A percentile compares a stretch with the other conserved stretches of the same genome.
phyloP scores from a whole-genome alignment of 2,797 vertebrate genomes.

The Muscicapa comitata region DNA sequence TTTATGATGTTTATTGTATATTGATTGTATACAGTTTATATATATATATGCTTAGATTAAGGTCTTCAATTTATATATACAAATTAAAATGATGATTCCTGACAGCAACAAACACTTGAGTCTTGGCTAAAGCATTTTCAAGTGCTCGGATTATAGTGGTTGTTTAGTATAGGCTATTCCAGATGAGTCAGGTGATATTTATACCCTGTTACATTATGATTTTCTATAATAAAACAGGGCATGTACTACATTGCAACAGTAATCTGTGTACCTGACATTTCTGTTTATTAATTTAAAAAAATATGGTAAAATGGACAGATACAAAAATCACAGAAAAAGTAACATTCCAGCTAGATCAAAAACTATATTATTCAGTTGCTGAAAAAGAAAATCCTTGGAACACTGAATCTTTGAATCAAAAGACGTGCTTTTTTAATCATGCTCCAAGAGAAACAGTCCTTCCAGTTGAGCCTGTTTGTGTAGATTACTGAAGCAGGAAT shows the following conservation, averaged over 20 bases:
- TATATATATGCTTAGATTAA: neutral
- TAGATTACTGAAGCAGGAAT: neutral
- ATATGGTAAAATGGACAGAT: accelerated
- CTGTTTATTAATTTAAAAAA: neutral
- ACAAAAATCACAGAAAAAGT: neutral
- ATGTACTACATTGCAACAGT: neutral
- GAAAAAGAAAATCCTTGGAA: neutral
- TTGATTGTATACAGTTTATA: neutral
- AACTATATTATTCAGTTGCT: neutral
- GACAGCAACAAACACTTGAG: neutral
- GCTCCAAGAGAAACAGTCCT: neutral
- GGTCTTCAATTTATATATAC: neutral
- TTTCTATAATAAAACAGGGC: neutral
- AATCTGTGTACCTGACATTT: neutral
- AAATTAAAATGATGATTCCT: neutral
- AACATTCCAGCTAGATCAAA: neutral
- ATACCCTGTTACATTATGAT: neutral
- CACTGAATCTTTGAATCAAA: neutral
- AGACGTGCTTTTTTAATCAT: neutral
- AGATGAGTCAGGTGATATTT: neutral
- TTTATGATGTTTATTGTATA: neutral
- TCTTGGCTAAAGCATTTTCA: neutral
- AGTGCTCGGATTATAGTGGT: accelerated
- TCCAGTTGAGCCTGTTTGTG: neutral
- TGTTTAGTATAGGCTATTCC: neutral